A percentile compares a stretch with the other conserved stretches of the same genome.
Evolutionary conservation across 1,140 invertebrate genomes (phyloP).

Genomic region (Proctacanthus coquilletti): DNA sequence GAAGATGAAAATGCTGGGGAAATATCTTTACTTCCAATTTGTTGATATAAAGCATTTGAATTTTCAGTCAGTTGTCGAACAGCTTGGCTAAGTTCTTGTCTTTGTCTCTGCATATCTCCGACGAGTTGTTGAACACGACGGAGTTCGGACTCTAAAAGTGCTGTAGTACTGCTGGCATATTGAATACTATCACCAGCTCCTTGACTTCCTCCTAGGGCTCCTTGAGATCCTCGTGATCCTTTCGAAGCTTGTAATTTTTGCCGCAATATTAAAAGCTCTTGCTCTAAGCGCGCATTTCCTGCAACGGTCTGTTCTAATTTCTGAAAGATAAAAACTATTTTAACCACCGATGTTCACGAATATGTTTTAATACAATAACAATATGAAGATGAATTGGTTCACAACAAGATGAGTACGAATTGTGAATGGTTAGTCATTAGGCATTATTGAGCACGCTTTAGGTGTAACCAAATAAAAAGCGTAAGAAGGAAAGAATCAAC

Average conservation of each 20-base stretch:
- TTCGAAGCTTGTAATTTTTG: conserved; percentile 65
- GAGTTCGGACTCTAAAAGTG: conserved; percentile 62
- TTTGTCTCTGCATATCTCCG: conserved; percentile 64
- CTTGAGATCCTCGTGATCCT: conserved; percentile 11
- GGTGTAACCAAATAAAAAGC: conserved; percentile 1
- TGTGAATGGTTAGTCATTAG: neutral
- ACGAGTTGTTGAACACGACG: conserved; percentile 68
- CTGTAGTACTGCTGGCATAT: conserved; percentile 37
- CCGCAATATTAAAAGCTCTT: conserved; percentile 66
- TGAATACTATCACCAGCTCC: conserved; percentile 4
- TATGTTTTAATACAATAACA: no score
- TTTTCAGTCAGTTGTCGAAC: conserved; percentile 67
- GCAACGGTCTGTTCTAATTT: conserved; percentile 81
- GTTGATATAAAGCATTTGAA: conserved; percentile 34
- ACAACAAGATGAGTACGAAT: no score
- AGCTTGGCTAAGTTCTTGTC: conserved; percentile 65
- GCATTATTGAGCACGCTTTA: conserved; percentile 15
- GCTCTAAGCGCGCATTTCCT: conserved; percentile 73
- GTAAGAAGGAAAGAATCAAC: conserved; percentile 4
- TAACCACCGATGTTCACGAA: conserved; percentile 3
- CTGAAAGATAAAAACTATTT: conserved; percentile 35
- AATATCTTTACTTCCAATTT: conserved; percentile 27
- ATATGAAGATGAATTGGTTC: no score
- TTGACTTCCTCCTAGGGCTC: conserved; percentile 15
- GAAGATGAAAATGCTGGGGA: conserved; percentile 13